Evolutionary conservation across 2,113 vertebrate species (phyloP), one percentile per base, ranked within the genome.

Genomic region (Rhynchomys soricoides): DNA sequence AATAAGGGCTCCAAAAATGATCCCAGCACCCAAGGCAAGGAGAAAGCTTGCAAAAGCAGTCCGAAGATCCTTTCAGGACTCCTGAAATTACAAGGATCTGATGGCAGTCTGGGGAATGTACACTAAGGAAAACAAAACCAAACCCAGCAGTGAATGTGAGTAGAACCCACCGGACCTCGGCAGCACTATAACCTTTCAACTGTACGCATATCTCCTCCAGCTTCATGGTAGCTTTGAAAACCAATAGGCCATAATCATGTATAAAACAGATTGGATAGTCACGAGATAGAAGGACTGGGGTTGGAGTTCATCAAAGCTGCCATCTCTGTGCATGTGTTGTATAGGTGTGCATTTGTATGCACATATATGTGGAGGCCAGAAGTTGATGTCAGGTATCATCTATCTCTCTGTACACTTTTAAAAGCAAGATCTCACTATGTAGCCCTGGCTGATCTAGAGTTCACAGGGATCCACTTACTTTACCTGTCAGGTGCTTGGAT

Each of bases 11-110:
- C 62, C 43, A 78, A 73, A 96, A 64, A 70, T 79, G 86, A 52
- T 64, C 74, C 34, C 40, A 66, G 48, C 71, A 79, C 89, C 68
- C 86, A 87, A 94, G 43, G 66, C 43, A 95, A 87, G 62, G 34
- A 92, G 59, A 90, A 93, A 88, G 90, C 22, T 75, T n/a, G 55
- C 55, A 93, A 92, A 87, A 90, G 82, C 74, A 50, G 43, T 70
- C 66, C 89, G 50, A 97, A 50, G 68, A 73, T 31, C 34, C 81
- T 70, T 89, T 91, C n/a, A 90, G 62, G 83, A 78, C 74, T 59
- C 55, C 29, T 21, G 22, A 82, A 94, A 83, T 90, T 86, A 89
- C 64, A 74, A 74, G 87, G 55, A 22, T 12, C 55, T 89, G 89
- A 43, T 10, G 83, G 87, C 43, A 94, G 90, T 70, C 29, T 93